These are phyloP conservation scores for Philotrypesis tridentata DNA, from an alignment of 1,140 invertebrate species.

Conservation along the genomic window DNA sequence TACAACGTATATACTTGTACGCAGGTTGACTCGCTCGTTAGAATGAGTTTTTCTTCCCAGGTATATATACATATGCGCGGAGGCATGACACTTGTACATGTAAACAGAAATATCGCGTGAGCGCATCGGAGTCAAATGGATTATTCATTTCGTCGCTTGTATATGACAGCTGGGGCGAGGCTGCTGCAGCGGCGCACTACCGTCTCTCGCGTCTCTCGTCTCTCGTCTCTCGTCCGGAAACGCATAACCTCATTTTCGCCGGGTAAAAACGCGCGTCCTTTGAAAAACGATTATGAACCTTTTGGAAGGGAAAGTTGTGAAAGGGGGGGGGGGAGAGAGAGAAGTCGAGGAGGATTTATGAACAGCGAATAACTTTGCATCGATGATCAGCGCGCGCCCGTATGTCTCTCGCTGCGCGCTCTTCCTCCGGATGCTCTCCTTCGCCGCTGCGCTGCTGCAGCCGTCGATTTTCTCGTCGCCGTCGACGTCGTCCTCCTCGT, in stretches of 20 bases:
- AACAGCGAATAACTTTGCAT: conserved; percentile 34
- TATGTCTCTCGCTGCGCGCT: background rate
- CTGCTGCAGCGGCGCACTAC: background rate
- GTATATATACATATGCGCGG: background rate
- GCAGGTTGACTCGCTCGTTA: too few species aligned
- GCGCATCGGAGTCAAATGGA: conserved; percentile 22
- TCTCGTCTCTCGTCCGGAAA: conserved; percentile 12
- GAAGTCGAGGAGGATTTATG: conserved; percentile 12
- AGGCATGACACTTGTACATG: too few species aligned
- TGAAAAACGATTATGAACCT: conserved; percentile 37
- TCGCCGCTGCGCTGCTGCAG: too few species aligned
- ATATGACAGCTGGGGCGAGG: background rate
- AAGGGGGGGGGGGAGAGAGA: background rate
- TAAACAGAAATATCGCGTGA: too few species aligned
- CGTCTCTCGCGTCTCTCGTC: background rate
- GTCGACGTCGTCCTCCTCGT: background rate
- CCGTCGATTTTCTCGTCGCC: background rate
- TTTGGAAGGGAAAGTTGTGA: conserved; percentile 1
- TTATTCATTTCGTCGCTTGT: conserved; percentile 17
- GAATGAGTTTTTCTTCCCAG: too few species aligned
- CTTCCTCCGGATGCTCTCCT: background rate
- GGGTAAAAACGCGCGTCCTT: conserved; percentile 26
- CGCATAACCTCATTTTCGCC: conserved; percentile 25
- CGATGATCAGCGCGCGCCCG: conserved; percentile 3
- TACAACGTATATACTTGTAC: too few species aligned